Percentiles rank a stretch among this genome's conserved stretches.
These are phyloP conservation scores for Endotricha flammealis DNA, from an alignment of 2,888 invertebrate species.

Conservation along the genomic window DNA sequence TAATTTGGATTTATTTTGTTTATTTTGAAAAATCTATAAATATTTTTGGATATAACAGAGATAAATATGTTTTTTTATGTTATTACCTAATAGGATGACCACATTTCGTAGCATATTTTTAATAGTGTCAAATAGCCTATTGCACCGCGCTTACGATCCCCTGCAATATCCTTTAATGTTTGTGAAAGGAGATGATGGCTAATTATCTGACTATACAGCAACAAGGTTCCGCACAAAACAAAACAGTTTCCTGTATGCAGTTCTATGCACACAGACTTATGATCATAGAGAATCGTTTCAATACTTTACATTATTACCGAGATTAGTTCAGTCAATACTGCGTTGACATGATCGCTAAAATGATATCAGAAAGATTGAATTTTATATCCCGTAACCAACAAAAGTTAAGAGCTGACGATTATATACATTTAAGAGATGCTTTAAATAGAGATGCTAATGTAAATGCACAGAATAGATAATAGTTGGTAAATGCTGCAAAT, in stretches of 20 bases:
- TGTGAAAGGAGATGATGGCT: constrained; percentile 20
- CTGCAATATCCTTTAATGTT: constrained; percentile 25
- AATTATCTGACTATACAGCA: constrained; percentile 19
- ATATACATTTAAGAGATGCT: constrained; percentile 24
- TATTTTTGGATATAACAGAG: too few relatives aligned
- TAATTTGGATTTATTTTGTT: too few relatives aligned
- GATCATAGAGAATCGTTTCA: constrained; percentile 18
- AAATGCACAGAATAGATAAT: too few relatives aligned
- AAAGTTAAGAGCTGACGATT: constrained; percentile 21
- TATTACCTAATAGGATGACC: too few relatives aligned
- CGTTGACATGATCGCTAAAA: constrained; percentile 25
- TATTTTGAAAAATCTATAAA: too few relatives aligned
- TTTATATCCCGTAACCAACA: constrained; percentile 23
- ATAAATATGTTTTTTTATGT: too few relatives aligned
- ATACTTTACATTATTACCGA: constrained; percentile 20
- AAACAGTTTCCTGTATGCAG: constrained; percentile 28
- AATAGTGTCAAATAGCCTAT: neutral
- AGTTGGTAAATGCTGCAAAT: too few relatives aligned
- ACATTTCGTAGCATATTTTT: too few relatives aligned
- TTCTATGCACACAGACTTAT: constrained; percentile 25
- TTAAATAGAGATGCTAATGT: constrained; percentile 20
- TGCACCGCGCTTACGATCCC: constrained; percentile 6
- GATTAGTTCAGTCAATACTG: constrained; percentile 22
- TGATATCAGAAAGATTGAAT: constrained; percentile 25
- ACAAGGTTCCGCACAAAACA: constrained; percentile 17